phyloP scores from a whole-genome alignment of 2,888 invertebrate genomes.

The Lomographa bimaculata region DNA sequence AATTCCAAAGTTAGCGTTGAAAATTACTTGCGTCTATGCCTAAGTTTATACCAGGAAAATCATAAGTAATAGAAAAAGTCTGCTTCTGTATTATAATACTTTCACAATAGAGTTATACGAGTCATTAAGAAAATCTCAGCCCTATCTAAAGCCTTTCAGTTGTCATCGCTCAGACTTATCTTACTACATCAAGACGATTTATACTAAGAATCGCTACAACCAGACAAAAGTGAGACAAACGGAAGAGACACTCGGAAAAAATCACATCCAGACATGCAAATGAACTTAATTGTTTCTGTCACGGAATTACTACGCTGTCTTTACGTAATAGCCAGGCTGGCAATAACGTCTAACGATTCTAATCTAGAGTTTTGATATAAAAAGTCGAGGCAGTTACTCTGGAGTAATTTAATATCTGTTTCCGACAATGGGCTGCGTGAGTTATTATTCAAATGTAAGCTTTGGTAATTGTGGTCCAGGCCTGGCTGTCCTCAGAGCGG shows the following conservation, averaged over 20 bases:
- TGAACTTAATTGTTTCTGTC: conserved; percentile 53
- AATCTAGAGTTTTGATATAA: conserved; percentile 27
- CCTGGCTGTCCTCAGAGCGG: conserved; percentile 28
- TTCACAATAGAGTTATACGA: no score
- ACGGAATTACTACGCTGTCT: conserved; percentile 46
- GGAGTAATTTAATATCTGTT: conserved; percentile 33
- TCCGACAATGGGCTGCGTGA: conserved; percentile 28
- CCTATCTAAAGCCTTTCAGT: conserved; percentile 6
- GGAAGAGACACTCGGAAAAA: conserved; percentile 52
- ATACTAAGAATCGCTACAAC: conserved; percentile 35
- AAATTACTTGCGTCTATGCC: no score
- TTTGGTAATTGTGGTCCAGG: conserved; percentile 35
- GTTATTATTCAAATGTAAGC: conserved; percentile 35
- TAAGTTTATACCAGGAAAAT: no score
- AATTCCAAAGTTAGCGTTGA: conserved; percentile 7
- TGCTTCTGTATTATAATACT: no score
- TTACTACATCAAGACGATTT: conserved; percentile 13
- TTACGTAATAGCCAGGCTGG: conserved; percentile 30
- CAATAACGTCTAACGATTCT: conserved; percentile 23
- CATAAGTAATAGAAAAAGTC: no score
- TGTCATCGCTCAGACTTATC: conserved; percentile 14
- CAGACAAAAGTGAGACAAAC: conserved; percentile 61
- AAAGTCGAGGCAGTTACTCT: conserved; percentile 21
- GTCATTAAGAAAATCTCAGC: no score
- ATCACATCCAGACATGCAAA: conserved; percentile 61